These are phyloP conservation scores for Pseudorectes ferrugineus DNA, from an alignment of 2,113 vertebrate genomes.

Conservation along the genomic window DNA sequence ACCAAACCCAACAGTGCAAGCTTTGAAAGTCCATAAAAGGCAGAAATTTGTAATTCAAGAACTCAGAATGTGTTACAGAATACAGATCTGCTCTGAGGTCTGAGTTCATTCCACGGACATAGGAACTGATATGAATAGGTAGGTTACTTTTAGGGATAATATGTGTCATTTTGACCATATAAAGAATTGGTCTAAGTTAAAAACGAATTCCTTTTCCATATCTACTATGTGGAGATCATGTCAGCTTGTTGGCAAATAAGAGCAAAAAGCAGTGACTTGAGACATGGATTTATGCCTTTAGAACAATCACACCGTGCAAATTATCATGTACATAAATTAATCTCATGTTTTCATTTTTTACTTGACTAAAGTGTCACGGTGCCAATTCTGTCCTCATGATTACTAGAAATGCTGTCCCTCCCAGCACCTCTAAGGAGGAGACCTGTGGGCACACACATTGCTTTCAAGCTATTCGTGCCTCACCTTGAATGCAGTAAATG, in stretches of 20 bases:
- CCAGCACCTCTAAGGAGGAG: background rate
- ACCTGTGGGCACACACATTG: background rate
- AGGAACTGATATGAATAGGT: background rate
- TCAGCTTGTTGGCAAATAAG: background rate
- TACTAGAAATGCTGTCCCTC: background rate
- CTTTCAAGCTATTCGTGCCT: background rate
- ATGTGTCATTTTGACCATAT: background rate
- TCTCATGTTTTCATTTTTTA: background rate
- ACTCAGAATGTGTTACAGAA: background rate
- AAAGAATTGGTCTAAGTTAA: background rate
- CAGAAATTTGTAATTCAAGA: background rate
- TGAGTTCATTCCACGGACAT: background rate
- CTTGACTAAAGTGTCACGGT: background rate
- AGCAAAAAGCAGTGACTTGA: background rate
- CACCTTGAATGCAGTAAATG: background rate
- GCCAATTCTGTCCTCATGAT: background rate
- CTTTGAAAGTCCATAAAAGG: background rate
- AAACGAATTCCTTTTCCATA: background rate
- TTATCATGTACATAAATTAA: fast-evolving
- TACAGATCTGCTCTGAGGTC: background rate
- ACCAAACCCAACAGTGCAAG: background rate
- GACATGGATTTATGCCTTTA: background rate
- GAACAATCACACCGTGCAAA: background rate
- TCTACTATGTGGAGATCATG: fast-evolving
- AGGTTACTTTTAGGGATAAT: background rate